Percentiles rank a stretch among this genome's conserved stretches.
These are phyloP conservation scores for Calliopsis andreniformis DNA, from an alignment of 1,140 invertebrate species.

Conservation along the genomic window DNA sequence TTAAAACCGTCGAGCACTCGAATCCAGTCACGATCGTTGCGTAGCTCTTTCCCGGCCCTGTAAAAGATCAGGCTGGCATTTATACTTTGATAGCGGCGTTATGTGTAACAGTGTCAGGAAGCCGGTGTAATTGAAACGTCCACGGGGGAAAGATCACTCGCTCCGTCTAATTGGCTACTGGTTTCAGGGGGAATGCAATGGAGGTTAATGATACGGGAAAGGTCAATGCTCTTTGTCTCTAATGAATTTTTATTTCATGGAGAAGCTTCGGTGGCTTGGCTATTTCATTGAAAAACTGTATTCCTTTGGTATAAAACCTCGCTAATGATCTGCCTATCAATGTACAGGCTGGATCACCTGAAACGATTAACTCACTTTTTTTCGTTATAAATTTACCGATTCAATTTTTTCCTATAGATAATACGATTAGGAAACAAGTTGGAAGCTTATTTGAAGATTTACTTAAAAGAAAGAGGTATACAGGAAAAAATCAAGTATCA, in stretches of 20 bases:
- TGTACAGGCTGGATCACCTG: too few species aligned
- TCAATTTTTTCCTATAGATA: too few species aligned
- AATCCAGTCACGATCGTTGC: slow-evolving; percentile 39
- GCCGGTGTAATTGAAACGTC: slow-evolving; percentile 23
- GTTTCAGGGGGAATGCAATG: background rate
- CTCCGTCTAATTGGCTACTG: background rate
- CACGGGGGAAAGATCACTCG: background rate
- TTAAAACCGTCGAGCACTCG: slow-evolving; percentile 18
- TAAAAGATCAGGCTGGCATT: slow-evolving; percentile 40
- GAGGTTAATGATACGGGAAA: background rate
- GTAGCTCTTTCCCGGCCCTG: background rate
- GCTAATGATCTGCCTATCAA: too few species aligned
- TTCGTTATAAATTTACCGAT: too few species aligned
- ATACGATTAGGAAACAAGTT: too few species aligned
- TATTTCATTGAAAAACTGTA: too few species aligned
- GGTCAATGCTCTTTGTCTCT: background rate
- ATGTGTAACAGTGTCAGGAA: slow-evolving; percentile 28
- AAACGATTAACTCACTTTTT: too few species aligned
- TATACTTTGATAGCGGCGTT: slow-evolving; percentile 7
- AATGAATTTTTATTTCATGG: too few species aligned
- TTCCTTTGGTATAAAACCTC: too few species aligned
- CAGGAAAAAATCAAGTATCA: too few species aligned
- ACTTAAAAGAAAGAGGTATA: too few species aligned
- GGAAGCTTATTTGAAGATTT: too few species aligned
- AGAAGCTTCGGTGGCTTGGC: background rate